phyloP scores from a whole-genome alignment of 2,113 vertebrate genomes.

The Dipodomys stephensi region DNA sequence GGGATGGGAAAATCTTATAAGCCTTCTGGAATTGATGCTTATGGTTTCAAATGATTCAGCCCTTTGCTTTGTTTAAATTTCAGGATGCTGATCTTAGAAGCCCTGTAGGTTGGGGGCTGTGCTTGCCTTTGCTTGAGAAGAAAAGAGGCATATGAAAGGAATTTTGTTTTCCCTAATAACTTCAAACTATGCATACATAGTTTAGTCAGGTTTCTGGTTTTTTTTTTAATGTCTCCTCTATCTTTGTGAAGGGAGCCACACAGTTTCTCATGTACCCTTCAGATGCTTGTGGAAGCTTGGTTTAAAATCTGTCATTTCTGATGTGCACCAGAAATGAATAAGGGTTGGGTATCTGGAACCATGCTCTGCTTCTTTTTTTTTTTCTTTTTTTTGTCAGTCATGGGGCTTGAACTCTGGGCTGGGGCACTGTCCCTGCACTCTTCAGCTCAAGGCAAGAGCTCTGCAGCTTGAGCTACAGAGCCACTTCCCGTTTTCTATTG shows the following conservation, averaged over 20 bases:
- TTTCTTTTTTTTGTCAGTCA: too few species aligned
- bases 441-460: too few species aligned
- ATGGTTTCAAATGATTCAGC: constrained; percentile 9
- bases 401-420: too few species aligned
- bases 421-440: too few species aligned
- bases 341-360: neutral
- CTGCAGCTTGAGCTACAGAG: too few species aligned
- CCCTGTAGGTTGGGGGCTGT: neutral
- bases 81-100: too few species aligned
- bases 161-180: constrained; percentile 26
- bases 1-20: neutral
- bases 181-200: neutral
- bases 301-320: neutral
- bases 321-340: neutral
- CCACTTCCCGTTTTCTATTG: too few species aligned
- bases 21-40: neutral
- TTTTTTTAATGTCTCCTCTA: neutral
- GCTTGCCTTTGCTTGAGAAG: neutral
- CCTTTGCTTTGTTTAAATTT: neutral
- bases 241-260: neutral
- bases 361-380: too few species aligned
- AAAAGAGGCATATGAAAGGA: neutral
- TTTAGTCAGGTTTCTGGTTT: neutral
- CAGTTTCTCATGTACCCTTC: neutral
- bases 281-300: neutral